These are phyloP conservation scores for Tonatia bakeri DNA, from an alignment of 2,113 vertebrate species.

Conservation along the genomic window DNA sequence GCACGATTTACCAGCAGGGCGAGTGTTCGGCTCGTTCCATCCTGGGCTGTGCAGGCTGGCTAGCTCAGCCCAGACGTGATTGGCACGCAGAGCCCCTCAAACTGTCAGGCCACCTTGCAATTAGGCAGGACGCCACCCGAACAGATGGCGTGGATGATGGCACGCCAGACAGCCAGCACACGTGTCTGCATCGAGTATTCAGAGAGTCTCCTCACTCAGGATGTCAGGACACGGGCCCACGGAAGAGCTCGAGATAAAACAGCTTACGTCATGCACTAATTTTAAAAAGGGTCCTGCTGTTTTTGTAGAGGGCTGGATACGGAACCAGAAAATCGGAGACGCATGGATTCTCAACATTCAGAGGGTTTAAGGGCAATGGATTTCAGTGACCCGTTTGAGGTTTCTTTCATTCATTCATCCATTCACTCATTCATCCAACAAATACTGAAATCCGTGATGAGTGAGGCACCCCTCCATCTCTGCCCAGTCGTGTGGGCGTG, in stretches of 20 bases:
- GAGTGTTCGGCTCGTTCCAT: too few relatives aligned
- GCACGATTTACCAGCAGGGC: too few relatives aligned
- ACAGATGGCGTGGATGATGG: conserved; percentile 71
- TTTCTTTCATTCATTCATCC: not conserved
- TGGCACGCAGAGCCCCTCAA: conserved; percentile 57
- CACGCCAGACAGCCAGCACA: conserved; percentile 68
- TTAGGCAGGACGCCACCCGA: conserved; percentile 65
- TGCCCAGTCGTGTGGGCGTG: rapidly evolving
- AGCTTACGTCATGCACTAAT: not conserved
- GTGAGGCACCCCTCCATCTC: too few relatives aligned
- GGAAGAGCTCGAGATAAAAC: not conserved
- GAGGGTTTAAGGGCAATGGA: not conserved
- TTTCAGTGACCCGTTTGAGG: not conserved
- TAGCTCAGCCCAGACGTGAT: conserved; percentile 46
- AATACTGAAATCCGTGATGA: not conserved
- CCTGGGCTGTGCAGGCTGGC: conserved; percentile 46
- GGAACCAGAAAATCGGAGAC: not conserved
- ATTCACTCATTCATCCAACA: not conserved
- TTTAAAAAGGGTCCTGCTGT: not conserved
- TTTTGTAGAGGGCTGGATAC: not conserved
- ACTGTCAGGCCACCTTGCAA: conserved; percentile 67
- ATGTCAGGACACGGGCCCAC: not conserved
- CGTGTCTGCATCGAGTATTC: conserved; percentile 41
- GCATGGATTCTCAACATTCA: not conserved
- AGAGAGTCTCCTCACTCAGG: not conserved